Conservation (phyloP, 2,113 vertebrate species). For the Siphamia tubifer region DNA sequence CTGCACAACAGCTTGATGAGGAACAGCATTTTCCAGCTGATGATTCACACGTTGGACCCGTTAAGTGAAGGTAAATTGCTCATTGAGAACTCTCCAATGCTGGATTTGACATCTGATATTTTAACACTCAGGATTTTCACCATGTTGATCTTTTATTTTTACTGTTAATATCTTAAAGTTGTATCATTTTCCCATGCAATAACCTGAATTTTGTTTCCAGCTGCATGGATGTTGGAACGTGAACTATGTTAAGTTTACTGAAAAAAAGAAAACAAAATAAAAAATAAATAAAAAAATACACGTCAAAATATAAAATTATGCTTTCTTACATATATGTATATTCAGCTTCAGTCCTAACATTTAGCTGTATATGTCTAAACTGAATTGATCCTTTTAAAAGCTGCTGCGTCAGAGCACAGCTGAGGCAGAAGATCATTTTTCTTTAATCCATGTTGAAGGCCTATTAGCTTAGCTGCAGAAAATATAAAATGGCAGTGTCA, state of each 20-base stretch:
- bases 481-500: constrained; percentile 48
- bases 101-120: not conserved
- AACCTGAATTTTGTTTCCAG: not conserved
- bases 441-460: constrained; percentile 61
- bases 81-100: not conserved
- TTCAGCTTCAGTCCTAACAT: not conserved
- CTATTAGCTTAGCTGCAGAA: constrained; percentile 45
- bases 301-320: not conserved
- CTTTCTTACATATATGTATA: not conserved
- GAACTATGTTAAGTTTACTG: too few relatives aligned
- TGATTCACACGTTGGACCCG: constrained; percentile 97
- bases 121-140: not conserved
- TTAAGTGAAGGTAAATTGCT: constrained; percentile 81
- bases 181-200: not conserved
- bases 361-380: not conserved
- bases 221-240: too few relatives aligned
- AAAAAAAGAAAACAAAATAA: too few relatives aligned
- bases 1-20: constrained; percentile 98
- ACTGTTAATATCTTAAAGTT: not conserved
- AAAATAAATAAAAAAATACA: too few relatives aligned
- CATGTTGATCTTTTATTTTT: not conserved
- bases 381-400: not conserved
- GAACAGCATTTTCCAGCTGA: constrained; percentile 98
- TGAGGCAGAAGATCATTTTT: constrained; percentile 31
- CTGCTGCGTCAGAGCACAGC: constrained; percentile 12